Conservation (phyloP, 1,140 invertebrate species). For the Ephestia elutella region DNA sequence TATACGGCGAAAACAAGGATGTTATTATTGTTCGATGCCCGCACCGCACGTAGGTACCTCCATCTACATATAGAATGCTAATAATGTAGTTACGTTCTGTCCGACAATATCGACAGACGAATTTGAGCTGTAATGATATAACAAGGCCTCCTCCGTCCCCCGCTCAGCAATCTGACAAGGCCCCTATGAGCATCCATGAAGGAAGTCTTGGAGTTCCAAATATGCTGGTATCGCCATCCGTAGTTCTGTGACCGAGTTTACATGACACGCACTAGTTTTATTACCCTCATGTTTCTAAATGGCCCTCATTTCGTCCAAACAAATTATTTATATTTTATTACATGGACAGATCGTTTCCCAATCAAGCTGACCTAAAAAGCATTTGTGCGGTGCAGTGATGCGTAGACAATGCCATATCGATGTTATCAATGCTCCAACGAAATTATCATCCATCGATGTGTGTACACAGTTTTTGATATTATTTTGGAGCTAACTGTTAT, state of each 20-base stretch:
- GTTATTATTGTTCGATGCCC: constrained; percentile 36
- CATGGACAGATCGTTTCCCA: constrained; percentile 70
- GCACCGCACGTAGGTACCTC: constrained; percentile 55
- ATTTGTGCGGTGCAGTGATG: constrained; percentile 64
- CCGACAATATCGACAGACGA: constrained; percentile 45
- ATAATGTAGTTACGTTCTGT: constrained; percentile 50
- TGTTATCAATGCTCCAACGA: constrained; percentile 33
- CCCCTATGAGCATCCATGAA: constrained; percentile 15
- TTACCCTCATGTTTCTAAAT: constrained; percentile 74
- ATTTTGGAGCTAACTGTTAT: too few species aligned
- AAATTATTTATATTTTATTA: constrained; percentile 74
- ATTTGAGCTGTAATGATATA: constrained; percentile 35
- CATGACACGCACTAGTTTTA: constrained; percentile 72
- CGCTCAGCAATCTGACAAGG: constrained; percentile 21
- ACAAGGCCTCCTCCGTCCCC: constrained; percentile 31
- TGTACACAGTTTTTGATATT: too few species aligned
- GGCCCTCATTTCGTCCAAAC: constrained; percentile 70
- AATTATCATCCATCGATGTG: constrained; percentile 26
- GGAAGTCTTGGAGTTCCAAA: constrained; percentile 25
- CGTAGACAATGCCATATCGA: constrained; percentile 64
- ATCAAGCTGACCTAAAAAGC: constrained; percentile 69
- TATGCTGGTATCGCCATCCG: constrained; percentile 23
- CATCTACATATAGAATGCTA: constrained; percentile 65
- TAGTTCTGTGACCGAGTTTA: constrained; percentile 61
- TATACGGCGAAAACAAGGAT: constrained; percentile 35